Evolutionary conservation across 2,888 invertebrate species (phyloP), one percentile per base, ranked within the genome.

Genomic region (Minunthozetes semirufus): DNA sequence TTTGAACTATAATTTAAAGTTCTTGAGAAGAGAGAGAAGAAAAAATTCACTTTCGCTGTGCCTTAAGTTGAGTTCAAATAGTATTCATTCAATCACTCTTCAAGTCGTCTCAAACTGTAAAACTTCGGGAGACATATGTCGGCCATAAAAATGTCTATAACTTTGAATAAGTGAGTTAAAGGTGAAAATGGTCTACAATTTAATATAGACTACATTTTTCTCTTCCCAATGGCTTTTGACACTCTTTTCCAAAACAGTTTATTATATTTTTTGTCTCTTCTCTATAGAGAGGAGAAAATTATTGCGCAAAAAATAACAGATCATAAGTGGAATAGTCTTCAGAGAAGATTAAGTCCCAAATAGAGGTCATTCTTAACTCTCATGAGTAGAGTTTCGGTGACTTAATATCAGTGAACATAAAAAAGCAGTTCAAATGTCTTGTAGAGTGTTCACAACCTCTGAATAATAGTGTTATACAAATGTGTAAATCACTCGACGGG

Each of bases 401-500:
- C 66, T 42, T 27, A 42, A 42, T 50, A 19, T 1, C 50, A 50
- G n/a, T 19, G 50, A 50, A 63, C 33, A 63, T 63, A 33, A 63
- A 29, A 63, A 33, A 29, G 33, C 19, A 56, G 19, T 56, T 56
- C 22, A 56, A 13, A 56, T 56, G 22, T 22, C 22, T 22, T 56
- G 9, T 22, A 63, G 27, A 63, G n/a, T 29, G 38, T 63, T 17
- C 33, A 27, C 11, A 15, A 27, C 25, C 4, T 50, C 50, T 27
- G 59, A 27, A 59, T 25, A 59, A 25, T 15, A 59, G 27, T 59
- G 17, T 15, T 59, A 66, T 15, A 59, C 19, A 63, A 66, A 66
- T 66, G 59, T 42, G 42, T 66, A 66, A 66, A 66, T 66, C 66
- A 66, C 66, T 66, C 66, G 66, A 42, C 66, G 66, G 66, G 66